A percentile compares a stretch with the other conserved stretches of the same genome.
Conservation (phyloP, 1,140 invertebrate species). For the Druon quercuslanigerum region DNA sequence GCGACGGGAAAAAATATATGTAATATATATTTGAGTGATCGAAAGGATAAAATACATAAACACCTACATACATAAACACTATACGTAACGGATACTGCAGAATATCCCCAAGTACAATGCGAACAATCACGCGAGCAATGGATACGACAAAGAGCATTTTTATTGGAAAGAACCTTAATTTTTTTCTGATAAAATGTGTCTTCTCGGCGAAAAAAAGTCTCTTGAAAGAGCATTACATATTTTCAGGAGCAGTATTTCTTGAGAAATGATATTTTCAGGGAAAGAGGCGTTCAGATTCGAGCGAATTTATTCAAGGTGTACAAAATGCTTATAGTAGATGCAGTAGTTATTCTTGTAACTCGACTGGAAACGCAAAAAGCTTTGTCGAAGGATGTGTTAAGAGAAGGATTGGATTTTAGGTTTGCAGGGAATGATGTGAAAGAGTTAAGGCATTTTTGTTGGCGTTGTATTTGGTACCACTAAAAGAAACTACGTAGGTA, state of each 20-base stretch:
- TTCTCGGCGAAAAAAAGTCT: neutral
- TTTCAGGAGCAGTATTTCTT: neutral
- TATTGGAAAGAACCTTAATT: neutral
- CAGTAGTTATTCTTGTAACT: constrained; percentile 18
- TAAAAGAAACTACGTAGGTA: constrained; percentile 75
- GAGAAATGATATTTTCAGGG: neutral
- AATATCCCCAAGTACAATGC: constrained; percentile 73
- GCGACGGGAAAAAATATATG: constrained; percentile 66
- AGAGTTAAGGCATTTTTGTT: constrained; percentile 31
- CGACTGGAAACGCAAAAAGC: neutral
- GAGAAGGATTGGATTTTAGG: too few species aligned
- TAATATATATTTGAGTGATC: constrained; percentile 68
- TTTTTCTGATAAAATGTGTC: neutral
- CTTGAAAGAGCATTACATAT: neutral
- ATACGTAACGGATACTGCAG: constrained; percentile 73
- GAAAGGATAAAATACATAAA: constrained; percentile 49
- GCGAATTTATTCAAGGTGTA: constrained; percentile 28
- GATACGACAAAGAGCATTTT: constrained; percentile 25
- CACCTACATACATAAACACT: constrained; percentile 60
- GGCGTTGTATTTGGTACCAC: constrained; percentile 71
- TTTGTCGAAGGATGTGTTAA: neutral
- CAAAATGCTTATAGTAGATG: constrained; percentile 22
- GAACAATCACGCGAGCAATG: constrained; percentile 39
- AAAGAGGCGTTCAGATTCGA: constrained; percentile 14
- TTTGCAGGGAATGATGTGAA: too few species aligned